These are phyloP conservation scores for Dromaius novaehollandiae DNA, from an alignment of 2,113 vertebrate species.

Conservation along the genomic window DNA sequence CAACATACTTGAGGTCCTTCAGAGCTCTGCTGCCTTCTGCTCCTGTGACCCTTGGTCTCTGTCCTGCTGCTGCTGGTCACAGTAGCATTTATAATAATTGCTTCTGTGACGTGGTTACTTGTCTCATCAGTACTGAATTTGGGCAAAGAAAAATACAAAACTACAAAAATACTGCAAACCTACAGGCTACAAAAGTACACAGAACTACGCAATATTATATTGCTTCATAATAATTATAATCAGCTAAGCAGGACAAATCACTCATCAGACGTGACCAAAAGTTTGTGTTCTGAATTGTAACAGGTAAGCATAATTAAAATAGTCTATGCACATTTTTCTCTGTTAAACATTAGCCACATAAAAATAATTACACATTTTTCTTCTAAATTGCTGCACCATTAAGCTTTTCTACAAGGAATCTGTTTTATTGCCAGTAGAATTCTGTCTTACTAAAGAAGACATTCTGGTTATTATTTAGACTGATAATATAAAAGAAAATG, in stretches of 20 bases:
- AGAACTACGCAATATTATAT: not conserved
- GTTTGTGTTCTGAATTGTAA: not conserved
- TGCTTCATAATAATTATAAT: not conserved
- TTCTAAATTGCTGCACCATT: not conserved
- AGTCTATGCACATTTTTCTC: not conserved
- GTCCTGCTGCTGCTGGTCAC: not conserved
- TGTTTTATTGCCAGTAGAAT: not conserved
- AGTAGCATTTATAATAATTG: not conserved
- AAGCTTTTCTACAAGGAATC: not conserved
- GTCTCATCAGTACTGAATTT: not conserved
- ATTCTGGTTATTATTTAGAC: not conserved
- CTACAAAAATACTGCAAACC: too few species aligned
- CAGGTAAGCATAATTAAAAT: not conserved
- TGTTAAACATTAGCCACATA: not conserved
- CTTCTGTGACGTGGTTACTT: fast-evolving
- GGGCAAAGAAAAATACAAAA: not conserved
- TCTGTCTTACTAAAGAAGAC: not conserved
- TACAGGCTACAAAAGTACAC: too few species aligned
- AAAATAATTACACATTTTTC: not conserved
- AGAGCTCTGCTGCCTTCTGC: not conserved
- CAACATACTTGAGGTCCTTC: not conserved
- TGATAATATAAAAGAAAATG: not conserved
- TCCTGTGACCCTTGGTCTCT: not conserved
- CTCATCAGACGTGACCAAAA: not conserved
- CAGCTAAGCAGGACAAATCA: not conserved